These are phyloP conservation scores for Aspidiotus rigidus DNA, from an alignment of 2,888 invertebrate genomes.

Conservation along the genomic window DNA sequence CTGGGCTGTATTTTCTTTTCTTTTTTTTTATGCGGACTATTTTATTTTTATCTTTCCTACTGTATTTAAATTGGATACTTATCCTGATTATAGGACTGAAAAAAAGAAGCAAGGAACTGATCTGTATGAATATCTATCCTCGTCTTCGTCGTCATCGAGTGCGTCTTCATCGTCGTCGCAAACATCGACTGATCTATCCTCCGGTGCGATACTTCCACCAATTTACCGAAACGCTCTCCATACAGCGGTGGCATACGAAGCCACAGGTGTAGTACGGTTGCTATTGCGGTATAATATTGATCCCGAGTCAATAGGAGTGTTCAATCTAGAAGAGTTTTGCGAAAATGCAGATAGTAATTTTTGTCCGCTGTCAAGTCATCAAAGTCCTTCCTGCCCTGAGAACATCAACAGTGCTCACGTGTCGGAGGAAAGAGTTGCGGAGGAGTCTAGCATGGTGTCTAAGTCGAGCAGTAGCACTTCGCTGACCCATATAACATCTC, in stretches of 20 bases:
- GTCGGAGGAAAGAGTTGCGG: neutral
- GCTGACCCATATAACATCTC: conserved; percentile 8
- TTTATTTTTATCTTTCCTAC: too few relatives aligned
- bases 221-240: conserved; percentile 50
- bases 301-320: conserved; percentile 48
- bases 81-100: conserved; percentile 13
- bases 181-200: conserved; percentile 15
- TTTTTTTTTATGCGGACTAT: too few relatives aligned
- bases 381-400: conserved; percentile 14
- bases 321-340: conserved; percentile 30
- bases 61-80: too few relatives aligned
- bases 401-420: conserved; percentile 7
- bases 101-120: conserved; percentile 26
- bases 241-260: conserved; percentile 50
- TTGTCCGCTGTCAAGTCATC: conserved; percentile 19
- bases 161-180: conserved; percentile 36
- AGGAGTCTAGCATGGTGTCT: conserved; percentile 12
- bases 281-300: conserved; percentile 50
- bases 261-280: conserved; percentile 48
- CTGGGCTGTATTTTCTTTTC: too few relatives aligned
- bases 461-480: conserved; percentile 21
- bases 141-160: conserved; percentile 23
- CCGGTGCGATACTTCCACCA: conserved; percentile 40
- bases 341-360: conserved; percentile 25
- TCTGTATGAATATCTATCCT: conserved; percentile 28